Base-by-base conservation (phyloP, 2,797 vertebrate species). In the Paratrypauchen microcephalus region DNA sequence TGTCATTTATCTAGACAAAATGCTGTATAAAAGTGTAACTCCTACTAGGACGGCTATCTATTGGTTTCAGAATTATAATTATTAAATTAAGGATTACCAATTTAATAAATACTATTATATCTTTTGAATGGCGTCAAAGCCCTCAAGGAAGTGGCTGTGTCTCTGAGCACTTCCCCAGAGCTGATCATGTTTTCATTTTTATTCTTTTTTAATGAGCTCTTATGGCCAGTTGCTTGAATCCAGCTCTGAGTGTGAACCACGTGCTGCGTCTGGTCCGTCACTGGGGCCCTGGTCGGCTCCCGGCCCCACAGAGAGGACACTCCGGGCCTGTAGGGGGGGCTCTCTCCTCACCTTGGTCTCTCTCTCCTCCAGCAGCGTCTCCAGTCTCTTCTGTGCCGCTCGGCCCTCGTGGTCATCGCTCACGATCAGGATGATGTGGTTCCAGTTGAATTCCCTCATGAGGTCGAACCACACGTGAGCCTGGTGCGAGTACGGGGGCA, bases 401-500 rank as follows among this genome's bases (percentile, higher is more conserved):
- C 98, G 94, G 71, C 98, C 98, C 89, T 99, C 97, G 4, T 99
- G 98, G 92, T 99, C 97, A 5, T 99, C 97, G 0, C 97, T 99
- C 84, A 98, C 96, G 66, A 99, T 96, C 84, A 99, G 92, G 86
- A 99, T 98, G 90, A 99, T 92, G 87, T 99, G 98, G 84, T 98
- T 98, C 98, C 98, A 99, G 91, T 95, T 95, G 90, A 98, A 99
- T 81, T 97, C 95, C 0, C 97, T 94, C 97, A 99, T 99, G 95
- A 99, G 95, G 91, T 99, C 98, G 61, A 99, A 99, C 98, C 98
- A 99, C 65, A 98, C 98, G 0, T 97, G 96, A 0, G 98, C 97
- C 92, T 99, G 97, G 91, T 99, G 98, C 67, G 98, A 99, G 80
- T 99, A 99, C 0, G 98, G 98, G 0, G 98, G 98, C 66, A 99